phyloP scores from a whole-genome alignment of 1,140 invertebrate species.

The Pseudomyrmex cubaensis region DNA sequence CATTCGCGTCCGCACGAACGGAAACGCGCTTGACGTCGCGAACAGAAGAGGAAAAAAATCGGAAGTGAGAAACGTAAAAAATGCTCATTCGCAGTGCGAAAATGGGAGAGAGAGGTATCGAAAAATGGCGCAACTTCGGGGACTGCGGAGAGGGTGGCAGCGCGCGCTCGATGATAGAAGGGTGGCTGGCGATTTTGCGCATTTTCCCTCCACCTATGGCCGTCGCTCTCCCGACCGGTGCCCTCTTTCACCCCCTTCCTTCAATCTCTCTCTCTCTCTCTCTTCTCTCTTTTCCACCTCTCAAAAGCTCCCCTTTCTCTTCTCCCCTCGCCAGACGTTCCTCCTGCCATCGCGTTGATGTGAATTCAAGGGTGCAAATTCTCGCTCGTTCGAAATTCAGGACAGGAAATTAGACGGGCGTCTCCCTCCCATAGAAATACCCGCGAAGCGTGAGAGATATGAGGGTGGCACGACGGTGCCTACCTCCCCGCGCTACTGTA shows the following conservation, averaged over 20 bases:
- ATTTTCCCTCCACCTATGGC: conserved; percentile 64
- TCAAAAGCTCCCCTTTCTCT: not conserved
- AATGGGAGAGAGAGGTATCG: conserved; percentile 61
- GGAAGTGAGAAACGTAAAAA: conserved; percentile 38
- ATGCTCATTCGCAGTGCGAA: conserved; percentile 36
- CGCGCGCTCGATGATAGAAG: conserved; percentile 45
- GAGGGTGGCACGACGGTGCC: conserved; percentile 61
- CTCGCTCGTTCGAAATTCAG: conserved; percentile 84
- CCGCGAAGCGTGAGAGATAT: conserved; percentile 85
- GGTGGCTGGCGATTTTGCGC: conserved; percentile 68
- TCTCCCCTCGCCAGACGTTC: not conserved
- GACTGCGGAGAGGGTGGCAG: conserved; percentile 15
- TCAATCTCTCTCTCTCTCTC: conserved; percentile 37
- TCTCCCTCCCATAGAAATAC: conserved; percentile 83
- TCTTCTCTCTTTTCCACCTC: conserved; percentile 4
- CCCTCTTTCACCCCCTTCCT: conserved; percentile 30
- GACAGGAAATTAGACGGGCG: conserved; percentile 85
- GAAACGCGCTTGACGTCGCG: conserved; percentile 32
- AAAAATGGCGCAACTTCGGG: conserved; percentile 68
- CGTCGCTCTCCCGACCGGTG: conserved; percentile 48
- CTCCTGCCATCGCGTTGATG: conserved; percentile 74
- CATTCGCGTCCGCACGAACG: conserved; percentile 49
- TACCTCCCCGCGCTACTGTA: conserved; percentile 22
- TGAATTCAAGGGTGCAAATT: conserved; percentile 84
- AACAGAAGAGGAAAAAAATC: conserved; percentile 36